A percentile compares a stretch with the other conserved stretches of the same genome.
Conservation (phyloP, 1,140 invertebrate genomes). For the Papilio polyxenes region DNA sequence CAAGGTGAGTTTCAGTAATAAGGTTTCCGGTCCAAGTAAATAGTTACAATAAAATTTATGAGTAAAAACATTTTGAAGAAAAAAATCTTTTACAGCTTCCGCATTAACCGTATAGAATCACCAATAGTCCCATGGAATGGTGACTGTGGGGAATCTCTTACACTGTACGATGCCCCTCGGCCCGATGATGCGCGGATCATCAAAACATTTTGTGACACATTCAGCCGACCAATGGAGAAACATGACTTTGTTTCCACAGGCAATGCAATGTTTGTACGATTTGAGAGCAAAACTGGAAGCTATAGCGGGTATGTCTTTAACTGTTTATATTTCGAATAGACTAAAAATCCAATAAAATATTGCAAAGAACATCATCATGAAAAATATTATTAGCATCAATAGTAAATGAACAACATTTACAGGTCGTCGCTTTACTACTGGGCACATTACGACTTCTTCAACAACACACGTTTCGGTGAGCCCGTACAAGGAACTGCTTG, state of each 20-base stretch:
- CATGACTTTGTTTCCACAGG: conserved; percentile 94
- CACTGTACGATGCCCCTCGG: conserved; percentile 91
- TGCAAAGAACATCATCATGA: not conserved
- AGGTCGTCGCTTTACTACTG: conserved; percentile 92
- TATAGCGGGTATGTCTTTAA: conserved; percentile 86
- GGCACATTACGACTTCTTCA: conserved; percentile 96
- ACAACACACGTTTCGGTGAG: conserved; percentile 91
- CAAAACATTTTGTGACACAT: conserved; percentile 95
- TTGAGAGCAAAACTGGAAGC: conserved; percentile 94
- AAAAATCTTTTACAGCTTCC: conserved; percentile 82
- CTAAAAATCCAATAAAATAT: not conserved
- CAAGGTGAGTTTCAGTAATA: conserved; percentile 81
- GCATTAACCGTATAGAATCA: conserved; percentile 93
- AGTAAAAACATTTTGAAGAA: not conserved
- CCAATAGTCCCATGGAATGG: conserved; percentile 91
- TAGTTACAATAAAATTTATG: not conserved
- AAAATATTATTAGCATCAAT: not conserved
- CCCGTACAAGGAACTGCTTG: conserved; percentile 89
- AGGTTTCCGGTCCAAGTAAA: no score
- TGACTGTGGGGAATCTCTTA: conserved; percentile 93
- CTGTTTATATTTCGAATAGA: not conserved
- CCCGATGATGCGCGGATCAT: conserved; percentile 93
- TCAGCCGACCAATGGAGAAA: conserved; percentile 94
- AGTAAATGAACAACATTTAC: conserved; percentile 32
- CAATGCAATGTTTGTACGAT: conserved; percentile 91